Conservation (phyloP, 2,113 vertebrate species). For the Cepphus grylle region DNA sequence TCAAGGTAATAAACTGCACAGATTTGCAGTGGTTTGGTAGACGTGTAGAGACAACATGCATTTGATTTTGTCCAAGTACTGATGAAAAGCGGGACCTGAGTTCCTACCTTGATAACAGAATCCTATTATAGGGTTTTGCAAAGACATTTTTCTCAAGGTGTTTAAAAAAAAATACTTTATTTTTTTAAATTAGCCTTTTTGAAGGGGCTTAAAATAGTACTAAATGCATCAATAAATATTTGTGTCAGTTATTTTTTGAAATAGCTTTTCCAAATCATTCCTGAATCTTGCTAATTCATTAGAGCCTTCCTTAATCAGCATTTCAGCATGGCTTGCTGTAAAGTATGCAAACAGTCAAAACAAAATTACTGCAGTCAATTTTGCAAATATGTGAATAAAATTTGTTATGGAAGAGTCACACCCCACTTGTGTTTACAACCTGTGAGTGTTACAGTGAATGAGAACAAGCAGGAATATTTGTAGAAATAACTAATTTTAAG, state of each 20-base stretch:
- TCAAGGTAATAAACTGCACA: background rate
- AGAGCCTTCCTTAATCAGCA: background rate
- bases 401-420: background rate
- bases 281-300: background rate
- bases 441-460: background rate
- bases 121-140: background rate
- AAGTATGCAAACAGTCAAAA: background rate
- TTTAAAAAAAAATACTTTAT: background rate
- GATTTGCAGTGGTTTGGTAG: background rate
- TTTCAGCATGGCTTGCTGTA: background rate
- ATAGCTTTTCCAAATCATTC: background rate
- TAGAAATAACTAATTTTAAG: background rate
- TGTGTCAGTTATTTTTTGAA: background rate
- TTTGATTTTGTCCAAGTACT: background rate
- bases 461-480: background rate
- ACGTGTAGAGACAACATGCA: rapidly evolving
- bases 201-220: no score
- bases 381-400: background rate
- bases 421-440: background rate
- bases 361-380: background rate
- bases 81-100: background rate
- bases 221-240: background rate
- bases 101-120: background rate
- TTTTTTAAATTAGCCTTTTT: background rate
- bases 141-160: background rate